A percentile compares a stretch with the other conserved stretches of the same genome.
phyloP scores from a whole-genome alignment of 2,888 invertebrate genomes.

The Ochropleura leucogaster region DNA sequence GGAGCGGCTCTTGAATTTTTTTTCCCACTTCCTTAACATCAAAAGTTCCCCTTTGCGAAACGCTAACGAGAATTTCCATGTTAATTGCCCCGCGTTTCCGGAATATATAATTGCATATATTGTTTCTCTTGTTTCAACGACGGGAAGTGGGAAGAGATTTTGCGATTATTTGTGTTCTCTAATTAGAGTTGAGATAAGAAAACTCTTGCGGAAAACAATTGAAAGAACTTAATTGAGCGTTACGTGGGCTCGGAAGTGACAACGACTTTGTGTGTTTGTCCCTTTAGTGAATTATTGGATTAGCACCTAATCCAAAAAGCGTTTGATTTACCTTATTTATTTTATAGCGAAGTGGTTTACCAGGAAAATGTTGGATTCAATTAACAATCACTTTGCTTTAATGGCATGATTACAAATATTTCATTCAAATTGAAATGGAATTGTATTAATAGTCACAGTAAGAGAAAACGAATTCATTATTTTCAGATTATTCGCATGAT shows the following conservation, averaged over 20 bases:
- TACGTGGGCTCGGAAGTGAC: constrained; percentile 47
- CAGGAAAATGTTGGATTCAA: not conserved
- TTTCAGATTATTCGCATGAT: not conserved
- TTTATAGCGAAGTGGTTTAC: not conserved
- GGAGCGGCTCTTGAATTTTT: constrained; percentile 83
- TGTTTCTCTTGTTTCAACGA: constrained; percentile 82
- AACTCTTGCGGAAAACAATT: constrained; percentile 73
- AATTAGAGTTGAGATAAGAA: constrained; percentile 80
- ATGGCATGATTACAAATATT: not conserved
- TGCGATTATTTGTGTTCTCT: constrained; percentile 80
- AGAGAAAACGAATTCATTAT: not conserved
- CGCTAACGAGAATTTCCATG: constrained; percentile 88
- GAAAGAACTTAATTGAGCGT: constrained; percentile 73
- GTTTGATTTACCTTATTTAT: constrained; percentile 10
- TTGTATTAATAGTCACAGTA: not conserved
- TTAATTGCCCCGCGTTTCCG: constrained; percentile 85
- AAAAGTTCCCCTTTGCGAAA: constrained; percentile 88
- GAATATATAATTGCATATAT: constrained; percentile 89
- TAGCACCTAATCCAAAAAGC: constrained; percentile 12
- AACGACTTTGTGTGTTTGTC: constrained; percentile 33
- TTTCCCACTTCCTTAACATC: constrained; percentile 86
- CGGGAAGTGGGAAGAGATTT: constrained; percentile 78
- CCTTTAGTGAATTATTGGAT: constrained; percentile 22
- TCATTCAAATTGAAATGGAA: not conserved
- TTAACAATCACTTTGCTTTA: not conserved